Evolutionary conservation across 2,113 vertebrate genomes (phyloP).

Genomic region (Pomatorhinus ruficollis): DNA sequence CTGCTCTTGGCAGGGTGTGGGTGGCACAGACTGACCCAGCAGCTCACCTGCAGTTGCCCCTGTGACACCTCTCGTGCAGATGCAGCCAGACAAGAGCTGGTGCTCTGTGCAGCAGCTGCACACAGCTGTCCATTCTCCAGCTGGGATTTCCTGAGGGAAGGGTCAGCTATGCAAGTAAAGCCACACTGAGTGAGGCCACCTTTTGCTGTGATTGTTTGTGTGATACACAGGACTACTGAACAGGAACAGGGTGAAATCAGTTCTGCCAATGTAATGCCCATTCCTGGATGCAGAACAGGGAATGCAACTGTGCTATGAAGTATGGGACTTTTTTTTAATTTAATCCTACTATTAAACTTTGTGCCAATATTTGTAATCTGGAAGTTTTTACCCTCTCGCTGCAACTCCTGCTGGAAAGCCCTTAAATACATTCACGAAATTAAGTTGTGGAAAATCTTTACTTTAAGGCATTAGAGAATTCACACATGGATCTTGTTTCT

Average conservation of each 20-base stretch:
- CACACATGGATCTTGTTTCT: neutral
- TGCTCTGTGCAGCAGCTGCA: neutral
- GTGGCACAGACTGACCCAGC: neutral
- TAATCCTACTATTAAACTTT: neutral
- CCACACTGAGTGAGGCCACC: neutral
- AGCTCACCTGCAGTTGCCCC: neutral
- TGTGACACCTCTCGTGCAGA: neutral
- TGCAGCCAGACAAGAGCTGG: neutral
- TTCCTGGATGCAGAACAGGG: neutral
- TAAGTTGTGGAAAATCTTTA: neutral
- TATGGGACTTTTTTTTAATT: neutral
- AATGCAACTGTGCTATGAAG: accelerated
- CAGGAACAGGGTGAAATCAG: accelerated
- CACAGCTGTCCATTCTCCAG: neutral
- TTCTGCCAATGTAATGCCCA: neutral
- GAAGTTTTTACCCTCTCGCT: neutral
- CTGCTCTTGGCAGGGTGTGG: neutral
- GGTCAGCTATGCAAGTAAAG: neutral
- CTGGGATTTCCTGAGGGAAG: neutral
- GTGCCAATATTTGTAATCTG: neutral
- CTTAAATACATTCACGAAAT: neutral
- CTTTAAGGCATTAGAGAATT: neutral
- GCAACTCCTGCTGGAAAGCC: neutral
- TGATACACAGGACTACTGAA: neutral
- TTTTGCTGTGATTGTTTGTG: neutral